Base-by-base conservation (phyloP, 1,140 invertebrate species). In the Drosophila lini region DNA sequence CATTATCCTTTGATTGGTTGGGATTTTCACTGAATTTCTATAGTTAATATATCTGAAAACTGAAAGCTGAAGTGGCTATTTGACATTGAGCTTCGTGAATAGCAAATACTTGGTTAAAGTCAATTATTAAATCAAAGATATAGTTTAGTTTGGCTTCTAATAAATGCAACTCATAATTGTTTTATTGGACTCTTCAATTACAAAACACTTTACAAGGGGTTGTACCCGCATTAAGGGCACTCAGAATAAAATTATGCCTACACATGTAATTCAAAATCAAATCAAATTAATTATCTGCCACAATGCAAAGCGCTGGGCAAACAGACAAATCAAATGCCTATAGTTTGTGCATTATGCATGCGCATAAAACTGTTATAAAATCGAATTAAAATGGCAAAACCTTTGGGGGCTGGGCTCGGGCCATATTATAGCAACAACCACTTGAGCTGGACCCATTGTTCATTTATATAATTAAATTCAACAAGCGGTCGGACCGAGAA, bases 381-480 rank as follows among this genome's bases (percentile, higher is more conserved):
- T 82, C 28, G 62, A 70, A 85, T 85, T 75, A 70, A 74, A 79
- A 59, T 76, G 75, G 64, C 48, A 48, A 74, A 78, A 75, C 73
- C 34, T 75, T 68, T 44, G 42, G 31, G 7, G 19, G 11, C 22
- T 3, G 32, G 36, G 31, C 8, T 41, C 9, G 65, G 42, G n/a
- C 15, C 44, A 41, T 68, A 75, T 48, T 52, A 68, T 60, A 50
- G 19, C 68, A 34, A 60, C 47, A 41, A 34, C 31, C 62, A 76
- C 61, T 52, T 69, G 62, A 57, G 36, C 53, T 36, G 44, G 42
- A 52, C 65, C 74, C 38, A 78, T 79, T 86, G 78, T 88, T 82
- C 70, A 88, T 88, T 88, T 76, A 48, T 76, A 82, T 74, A 88
- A 88, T 88, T 70, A 76, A 82, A 88, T 82, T 88, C 75, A 69